These are phyloP conservation scores for Meiosimyza decipiens DNA, from an alignment of 2,888 invertebrate species.

Conservation along the genomic window DNA sequence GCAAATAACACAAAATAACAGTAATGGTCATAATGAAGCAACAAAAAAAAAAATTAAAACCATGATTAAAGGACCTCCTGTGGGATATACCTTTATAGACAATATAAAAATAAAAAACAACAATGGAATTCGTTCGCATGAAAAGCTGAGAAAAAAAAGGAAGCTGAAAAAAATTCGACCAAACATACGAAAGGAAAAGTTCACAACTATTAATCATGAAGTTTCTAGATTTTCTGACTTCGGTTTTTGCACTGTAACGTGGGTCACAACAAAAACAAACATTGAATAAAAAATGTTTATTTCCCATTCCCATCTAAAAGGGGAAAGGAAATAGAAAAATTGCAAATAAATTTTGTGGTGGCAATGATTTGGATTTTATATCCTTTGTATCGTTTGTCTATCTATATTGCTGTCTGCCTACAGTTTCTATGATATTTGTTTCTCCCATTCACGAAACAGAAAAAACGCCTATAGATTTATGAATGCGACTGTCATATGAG, in stretches of 20 bases:
- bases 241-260: constrained; percentile 28
- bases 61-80: background rate
- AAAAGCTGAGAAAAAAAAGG: background rate
- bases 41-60: background rate
- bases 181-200: constrained; percentile 4
- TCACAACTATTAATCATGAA: constrained; percentile 56
- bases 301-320: background rate
- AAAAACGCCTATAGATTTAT: constrained; percentile 55
- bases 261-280: constrained; percentile 1
- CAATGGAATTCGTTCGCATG: background rate
- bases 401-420: constrained; percentile 35
- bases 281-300: constrained; percentile 33
- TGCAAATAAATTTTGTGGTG: constrained; percentile 55
- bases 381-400: constrained; percentile 37
- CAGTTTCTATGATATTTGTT: background rate
- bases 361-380: constrained; percentile 56
- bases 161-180: background rate
- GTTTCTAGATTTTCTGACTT: constrained; percentile 40
- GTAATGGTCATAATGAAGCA: constrained; percentile 28
- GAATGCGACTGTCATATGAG: constrained; percentile 20
- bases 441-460: constrained; percentile 56
- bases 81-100: background rate
- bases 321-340: constrained; percentile 48
- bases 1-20: constrained; percentile 28
- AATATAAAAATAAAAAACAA: background rate